phyloP scores from a whole-genome alignment of 1,140 invertebrate species.

The Cotesia vestalis region DNA sequence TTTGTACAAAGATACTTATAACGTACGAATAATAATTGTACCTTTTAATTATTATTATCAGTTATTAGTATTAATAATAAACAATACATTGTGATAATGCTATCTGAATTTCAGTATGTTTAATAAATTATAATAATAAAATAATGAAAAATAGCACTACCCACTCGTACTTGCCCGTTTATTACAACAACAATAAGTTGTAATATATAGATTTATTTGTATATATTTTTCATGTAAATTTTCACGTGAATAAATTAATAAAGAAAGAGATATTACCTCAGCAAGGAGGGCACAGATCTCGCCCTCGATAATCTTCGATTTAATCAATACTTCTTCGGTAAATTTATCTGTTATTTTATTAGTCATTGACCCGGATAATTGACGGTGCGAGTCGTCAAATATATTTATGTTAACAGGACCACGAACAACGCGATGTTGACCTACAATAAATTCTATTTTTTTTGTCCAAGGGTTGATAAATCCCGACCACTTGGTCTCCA shows the following conservation, averaged over 20 bases:
- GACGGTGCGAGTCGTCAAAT: conserved; percentile 68
- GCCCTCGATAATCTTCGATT: conserved; percentile 72
- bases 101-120: not conserved
- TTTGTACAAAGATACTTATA: conserved; percentile 29
- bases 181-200: too few species aligned
- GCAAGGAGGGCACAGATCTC: conserved; percentile 76
- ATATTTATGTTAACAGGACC: conserved; percentile 79
- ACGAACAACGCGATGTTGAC: conserved; percentile 85
- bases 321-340: conserved; percentile 70
- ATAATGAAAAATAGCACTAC: conserved; percentile 27
- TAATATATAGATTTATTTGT: too few species aligned
- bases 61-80: not conserved
- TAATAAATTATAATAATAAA: not conserved
- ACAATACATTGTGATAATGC: not conserved
- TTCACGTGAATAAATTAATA: not conserved
- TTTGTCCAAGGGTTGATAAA: conserved; percentile 94
- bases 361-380: conserved; percentile 54
- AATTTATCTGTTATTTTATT: conserved; percentile 36
- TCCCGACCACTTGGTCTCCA: conserved; percentile 93
- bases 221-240: too few species aligned
- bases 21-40: conserved; percentile 19
- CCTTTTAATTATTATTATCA: conserved; percentile 5
- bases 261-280: conserved; percentile 66
- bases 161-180: not conserved
- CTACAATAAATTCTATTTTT: conserved; percentile 90